phyloP scores from a whole-genome alignment of 2,113 vertebrate genomes.

The Acrocephalus arundinaceus region DNA sequence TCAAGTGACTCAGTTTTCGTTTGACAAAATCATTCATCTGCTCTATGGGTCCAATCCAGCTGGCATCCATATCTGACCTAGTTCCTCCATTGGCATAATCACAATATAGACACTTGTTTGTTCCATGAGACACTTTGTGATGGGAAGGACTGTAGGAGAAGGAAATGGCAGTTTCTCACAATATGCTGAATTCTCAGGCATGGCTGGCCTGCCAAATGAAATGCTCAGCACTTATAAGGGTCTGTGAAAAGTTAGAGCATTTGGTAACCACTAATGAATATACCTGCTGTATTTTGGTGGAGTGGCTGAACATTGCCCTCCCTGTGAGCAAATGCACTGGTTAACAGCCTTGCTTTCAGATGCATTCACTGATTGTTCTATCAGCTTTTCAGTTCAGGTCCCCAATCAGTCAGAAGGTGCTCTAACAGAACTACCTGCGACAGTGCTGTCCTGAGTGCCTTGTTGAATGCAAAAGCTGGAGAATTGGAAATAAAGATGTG shows the following conservation, averaged over 20 bases:
- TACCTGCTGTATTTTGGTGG: background rate
- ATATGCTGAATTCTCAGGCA: constrained; percentile 24
- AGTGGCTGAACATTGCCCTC: background rate
- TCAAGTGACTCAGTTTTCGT: background rate
- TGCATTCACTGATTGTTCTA: background rate
- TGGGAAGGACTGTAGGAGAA: background rate
- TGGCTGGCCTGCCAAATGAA: constrained; percentile 1
- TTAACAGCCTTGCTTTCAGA: background rate
- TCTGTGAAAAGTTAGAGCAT: constrained; percentile 13
- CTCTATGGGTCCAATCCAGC: background rate
- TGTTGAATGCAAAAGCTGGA: background rate
- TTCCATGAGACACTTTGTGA: background rate
- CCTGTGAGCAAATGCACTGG: background rate
- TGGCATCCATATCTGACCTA: background rate
- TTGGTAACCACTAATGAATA: constrained; percentile 36
- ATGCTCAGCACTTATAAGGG: background rate
- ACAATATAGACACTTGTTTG: background rate
- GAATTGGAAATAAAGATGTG: background rate
- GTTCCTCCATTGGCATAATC: background rate
- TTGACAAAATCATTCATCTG: background rate
- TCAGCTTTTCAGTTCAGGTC: background rate
- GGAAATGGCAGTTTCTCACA: background rate
- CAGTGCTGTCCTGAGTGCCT: background rate
- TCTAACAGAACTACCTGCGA: background rate
- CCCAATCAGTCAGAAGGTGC: background rate